A percentile compares a stretch with the other conserved stretches of the same genome.
phyloP scores from a whole-genome alignment of 2,888 invertebrate genomes.

The Microchrysa polita region DNA sequence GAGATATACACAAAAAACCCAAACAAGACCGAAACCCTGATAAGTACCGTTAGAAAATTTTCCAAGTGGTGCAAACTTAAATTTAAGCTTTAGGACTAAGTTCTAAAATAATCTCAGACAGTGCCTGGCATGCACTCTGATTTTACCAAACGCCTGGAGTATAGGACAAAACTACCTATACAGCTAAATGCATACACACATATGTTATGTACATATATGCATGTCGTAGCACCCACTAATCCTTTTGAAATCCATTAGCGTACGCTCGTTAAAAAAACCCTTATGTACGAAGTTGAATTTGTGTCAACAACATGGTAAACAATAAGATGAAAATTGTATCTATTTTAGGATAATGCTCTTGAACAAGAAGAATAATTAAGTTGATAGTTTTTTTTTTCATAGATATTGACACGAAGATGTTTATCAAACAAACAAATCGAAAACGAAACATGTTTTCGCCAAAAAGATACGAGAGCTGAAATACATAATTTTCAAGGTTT shows the following conservation, averaged over 20 bases:
- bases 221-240: neutral
- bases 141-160: too few species aligned
- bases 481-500: neutral
- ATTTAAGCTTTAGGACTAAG: too few species aligned
- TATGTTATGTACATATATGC: too few species aligned
- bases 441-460: slow-evolving; percentile 13
- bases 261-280: neutral
- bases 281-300: too few species aligned
- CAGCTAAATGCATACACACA: too few species aligned
- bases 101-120: too few species aligned
- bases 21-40: too few species aligned
- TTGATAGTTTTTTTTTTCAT: neutral
- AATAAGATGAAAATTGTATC: slow-evolving; percentile 28
- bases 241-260: slow-evolving; percentile 19
- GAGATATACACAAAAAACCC: too few species aligned
- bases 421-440: slow-evolving; percentile 1
- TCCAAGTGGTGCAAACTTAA: too few species aligned
- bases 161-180: too few species aligned
- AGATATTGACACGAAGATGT: slow-evolving; percentile 1
- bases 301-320: neutral
- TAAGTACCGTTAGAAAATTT: too few species aligned
- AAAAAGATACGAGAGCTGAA: neutral
- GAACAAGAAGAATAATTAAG: neutral
- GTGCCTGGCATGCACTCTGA: too few species aligned
- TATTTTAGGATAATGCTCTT: slow-evolving; percentile 34